These are phyloP conservation scores for Camarhynchus parvulus DNA, from an alignment of 2,113 vertebrate genomes.

Conservation along the genomic window DNA sequence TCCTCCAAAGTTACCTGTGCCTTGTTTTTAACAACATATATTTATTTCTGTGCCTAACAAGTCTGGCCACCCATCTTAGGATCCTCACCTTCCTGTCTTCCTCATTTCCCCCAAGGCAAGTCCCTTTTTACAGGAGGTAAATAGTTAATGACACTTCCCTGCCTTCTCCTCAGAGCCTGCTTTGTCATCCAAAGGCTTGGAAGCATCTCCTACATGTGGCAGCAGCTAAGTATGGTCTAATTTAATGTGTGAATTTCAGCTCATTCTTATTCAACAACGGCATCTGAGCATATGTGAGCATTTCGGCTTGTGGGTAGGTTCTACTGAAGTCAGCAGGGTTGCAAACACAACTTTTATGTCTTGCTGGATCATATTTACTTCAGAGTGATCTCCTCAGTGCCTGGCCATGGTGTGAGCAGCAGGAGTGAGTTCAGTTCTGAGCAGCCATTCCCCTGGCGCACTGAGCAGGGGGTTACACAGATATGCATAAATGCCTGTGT, in stretches of 20 bases:
- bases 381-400: neutral
- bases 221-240: neutral
- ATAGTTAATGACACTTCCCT: neutral
- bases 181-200: neutral
- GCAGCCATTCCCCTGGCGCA: neutral
- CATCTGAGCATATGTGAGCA: neutral
- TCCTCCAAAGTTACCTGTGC: neutral
- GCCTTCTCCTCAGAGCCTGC: neutral
- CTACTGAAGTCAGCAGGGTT: neutral
- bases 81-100: neutral
- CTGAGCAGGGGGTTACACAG: accelerated
- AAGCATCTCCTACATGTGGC: neutral
- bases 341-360: neutral
- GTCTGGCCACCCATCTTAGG: neutral
- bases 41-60: neutral
- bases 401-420: neutral
- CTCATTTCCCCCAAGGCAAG: neutral
- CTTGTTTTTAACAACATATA: neutral
- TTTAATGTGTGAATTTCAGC: neutral
- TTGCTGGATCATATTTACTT: neutral
- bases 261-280: neutral
- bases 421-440: neutral
- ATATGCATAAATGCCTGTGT: too few relatives aligned
- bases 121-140: neutral
- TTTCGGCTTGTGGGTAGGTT: neutral